Percentiles rank a stretch among this genome's conserved stretches.
These are phyloP conservation scores for Thalassophryne amazonica DNA, from an alignment of 2,797 vertebrate species.

Conservation along the genomic window DNA sequence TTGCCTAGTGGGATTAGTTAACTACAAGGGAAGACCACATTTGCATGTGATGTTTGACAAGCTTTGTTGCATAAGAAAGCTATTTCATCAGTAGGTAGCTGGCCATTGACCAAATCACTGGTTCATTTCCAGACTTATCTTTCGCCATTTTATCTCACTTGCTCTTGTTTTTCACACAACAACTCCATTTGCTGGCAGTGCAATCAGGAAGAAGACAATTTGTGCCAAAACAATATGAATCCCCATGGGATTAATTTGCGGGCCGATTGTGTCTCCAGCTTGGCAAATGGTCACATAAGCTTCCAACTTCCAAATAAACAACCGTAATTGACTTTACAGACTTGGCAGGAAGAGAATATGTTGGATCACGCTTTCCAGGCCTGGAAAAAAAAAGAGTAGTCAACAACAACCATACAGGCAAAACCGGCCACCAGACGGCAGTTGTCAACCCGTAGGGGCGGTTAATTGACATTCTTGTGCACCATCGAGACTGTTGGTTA, in stretches of 20 bases:
- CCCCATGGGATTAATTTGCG: constrained; percentile 65
- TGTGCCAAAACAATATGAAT: constrained; percentile 54
- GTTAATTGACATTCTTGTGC: constrained; percentile 49
- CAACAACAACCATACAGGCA: constrained; percentile 18
- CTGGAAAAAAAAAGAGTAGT: constrained; percentile 11
- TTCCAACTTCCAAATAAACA: constrained; percentile 60
- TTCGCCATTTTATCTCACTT: constrained; percentile 39
- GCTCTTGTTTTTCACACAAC: constrained; percentile 43
- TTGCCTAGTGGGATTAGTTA: constrained; percentile 29
- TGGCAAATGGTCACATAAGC: constrained; percentile 53
- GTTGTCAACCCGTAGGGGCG: constrained; percentile 55
- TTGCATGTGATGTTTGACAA: constrained; percentile 22
- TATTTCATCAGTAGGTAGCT: constrained; percentile 31
- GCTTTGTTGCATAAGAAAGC: constrained; percentile 24
- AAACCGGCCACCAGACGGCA: constrained; percentile 58
- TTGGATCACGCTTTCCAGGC: constrained; percentile 26
- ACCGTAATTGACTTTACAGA: constrained; percentile 64
- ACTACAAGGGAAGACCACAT: constrained; percentile 12
- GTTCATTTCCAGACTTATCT: constrained; percentile 29
- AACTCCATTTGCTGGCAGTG: constrained; percentile 53
- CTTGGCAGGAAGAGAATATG: constrained; percentile 34
- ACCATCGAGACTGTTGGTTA: constrained; percentile 43
- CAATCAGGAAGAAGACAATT: constrained; percentile 16
- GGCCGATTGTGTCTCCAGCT: constrained; percentile 53
- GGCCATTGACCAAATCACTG: constrained; percentile 43